Evolutionary conservation across 1,140 invertebrate species (phyloP).

Genomic region (Dryas iulia): DNA sequence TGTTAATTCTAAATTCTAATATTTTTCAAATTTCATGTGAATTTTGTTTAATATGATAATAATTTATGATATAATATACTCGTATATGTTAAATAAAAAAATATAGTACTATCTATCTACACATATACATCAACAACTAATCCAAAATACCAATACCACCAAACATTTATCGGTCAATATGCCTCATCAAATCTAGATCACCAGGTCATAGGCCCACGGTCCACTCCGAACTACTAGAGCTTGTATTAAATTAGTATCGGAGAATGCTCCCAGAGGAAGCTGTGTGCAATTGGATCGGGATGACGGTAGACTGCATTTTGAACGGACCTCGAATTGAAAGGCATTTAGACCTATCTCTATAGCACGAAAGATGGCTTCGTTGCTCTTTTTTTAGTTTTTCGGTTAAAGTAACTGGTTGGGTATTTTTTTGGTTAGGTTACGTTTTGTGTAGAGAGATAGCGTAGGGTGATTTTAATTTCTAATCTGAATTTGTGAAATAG

Average conservation of each 20-base stretch:
- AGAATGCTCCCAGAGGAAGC: constrained; percentile 9
- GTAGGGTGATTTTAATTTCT: too few species aligned
- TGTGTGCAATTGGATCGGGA: constrained; percentile 5
- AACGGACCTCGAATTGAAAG: not conserved
- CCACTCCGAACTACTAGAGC: not conserved
- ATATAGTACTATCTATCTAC: too few species aligned
- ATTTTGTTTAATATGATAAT: too few species aligned
- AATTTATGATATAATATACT: too few species aligned
- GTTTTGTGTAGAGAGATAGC: too few species aligned
- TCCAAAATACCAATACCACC: not conserved
- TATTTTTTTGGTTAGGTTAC: not conserved
- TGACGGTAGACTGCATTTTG: not conserved
- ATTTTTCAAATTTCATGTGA: too few species aligned
- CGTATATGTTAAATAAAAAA: too few species aligned
- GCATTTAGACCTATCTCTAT: not conserved
- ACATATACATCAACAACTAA: not conserved
- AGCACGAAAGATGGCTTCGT: not conserved
- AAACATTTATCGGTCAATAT: not conserved
- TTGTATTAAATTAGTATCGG: constrained; percentile 23
- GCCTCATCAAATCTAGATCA: constrained; percentile 4
- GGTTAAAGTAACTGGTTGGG: too few species aligned
- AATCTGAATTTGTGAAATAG: too few species aligned
- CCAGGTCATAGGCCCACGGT: not conserved
- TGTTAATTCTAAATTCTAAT: too few species aligned
- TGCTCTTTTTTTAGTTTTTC: not conserved